phyloP scores from a whole-genome alignment of 2,888 invertebrate species.

The Gymnosoma rotundatum region DNA sequence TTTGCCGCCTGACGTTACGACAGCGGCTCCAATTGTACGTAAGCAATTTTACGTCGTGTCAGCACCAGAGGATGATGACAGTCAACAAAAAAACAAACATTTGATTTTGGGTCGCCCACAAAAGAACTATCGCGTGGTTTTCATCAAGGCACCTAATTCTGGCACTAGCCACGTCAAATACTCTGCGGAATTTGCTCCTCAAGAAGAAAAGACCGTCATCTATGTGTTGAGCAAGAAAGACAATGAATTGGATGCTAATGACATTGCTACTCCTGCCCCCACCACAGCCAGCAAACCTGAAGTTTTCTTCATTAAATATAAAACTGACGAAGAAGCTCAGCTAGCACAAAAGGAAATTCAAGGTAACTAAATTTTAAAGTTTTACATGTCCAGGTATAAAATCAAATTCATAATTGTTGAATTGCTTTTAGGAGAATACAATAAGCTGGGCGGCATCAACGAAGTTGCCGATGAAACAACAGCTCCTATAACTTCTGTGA shows the following conservation, averaged over 20 bases:
- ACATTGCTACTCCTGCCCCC: constrained; percentile 77
- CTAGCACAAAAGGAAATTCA: constrained; percentile 81
- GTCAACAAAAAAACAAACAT: constrained; percentile 74
- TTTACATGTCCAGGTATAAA: neutral
- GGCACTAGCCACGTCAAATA: constrained; percentile 73
- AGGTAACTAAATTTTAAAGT: constrained; percentile 69
- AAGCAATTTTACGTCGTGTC: constrained; percentile 81
- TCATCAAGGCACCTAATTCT: constrained; percentile 80
- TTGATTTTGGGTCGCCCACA: constrained; percentile 78
- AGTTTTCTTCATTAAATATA: constrained; percentile 81
- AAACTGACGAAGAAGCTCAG: constrained; percentile 79
- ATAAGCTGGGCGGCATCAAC: constrained; percentile 79
- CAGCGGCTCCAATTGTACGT: constrained; percentile 76
- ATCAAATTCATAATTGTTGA: neutral
- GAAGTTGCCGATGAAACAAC: constrained; percentile 78
- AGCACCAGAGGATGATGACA: constrained; percentile 79
- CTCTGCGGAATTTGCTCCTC: constrained; percentile 79
- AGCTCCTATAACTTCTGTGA: constrained; percentile 77
- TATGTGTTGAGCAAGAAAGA: constrained; percentile 81
- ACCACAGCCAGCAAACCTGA: constrained; percentile 78
- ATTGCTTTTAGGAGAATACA: constrained; percentile 76
- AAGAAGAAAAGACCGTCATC: constrained; percentile 81
- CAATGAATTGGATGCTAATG: constrained; percentile 76
- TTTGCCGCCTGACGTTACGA: constrained; percentile 74
- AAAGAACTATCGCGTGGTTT: constrained; percentile 81